A percentile compares a stretch with the other conserved stretches of the same genome.
Conservation (phyloP, 1,140 invertebrate genomes). For the Bombus superbus region DNA sequence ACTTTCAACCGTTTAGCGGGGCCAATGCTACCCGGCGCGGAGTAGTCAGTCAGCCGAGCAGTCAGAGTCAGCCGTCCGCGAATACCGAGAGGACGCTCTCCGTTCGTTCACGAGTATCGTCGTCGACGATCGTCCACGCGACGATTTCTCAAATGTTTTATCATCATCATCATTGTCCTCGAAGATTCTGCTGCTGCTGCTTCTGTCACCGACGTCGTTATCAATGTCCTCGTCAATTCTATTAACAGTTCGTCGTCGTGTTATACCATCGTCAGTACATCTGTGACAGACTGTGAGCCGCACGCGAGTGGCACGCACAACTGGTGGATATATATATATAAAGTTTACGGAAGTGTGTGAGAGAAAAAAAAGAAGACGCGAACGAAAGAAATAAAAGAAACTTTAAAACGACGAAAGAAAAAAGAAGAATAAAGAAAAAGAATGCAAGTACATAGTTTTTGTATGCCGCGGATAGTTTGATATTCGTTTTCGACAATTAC, state of each 20-base stretch:
- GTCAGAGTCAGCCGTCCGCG: conserved; percentile 59
- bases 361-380: conserved; percentile 11
- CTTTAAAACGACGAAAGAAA: conserved; percentile 21
- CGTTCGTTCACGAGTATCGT: conserved; percentile 27
- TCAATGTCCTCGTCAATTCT: conserved; percentile 9
- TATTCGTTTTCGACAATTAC: conserved; percentile 22
- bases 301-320: conserved; percentile 11
- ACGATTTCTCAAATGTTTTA: conserved; percentile 32
- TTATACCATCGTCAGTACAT: conserved; percentile 20
- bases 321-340: conserved; percentile 58
- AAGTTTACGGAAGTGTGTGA: conserved; percentile 56
- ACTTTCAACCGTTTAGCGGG: conserved; percentile 78
- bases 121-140: conserved; percentile 31
- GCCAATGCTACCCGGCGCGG: conserved; percentile 67
- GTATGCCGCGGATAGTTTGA: conserved; percentile 40
- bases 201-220: neutral
- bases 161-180: neutral
- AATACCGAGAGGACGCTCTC: conserved; percentile 53
- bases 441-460: conserved; percentile 2
- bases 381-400: conserved; percentile 1
- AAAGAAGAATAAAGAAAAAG: conserved; percentile 3
- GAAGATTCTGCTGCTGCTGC: neutral
- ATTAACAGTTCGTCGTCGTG: neutral
- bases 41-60: conserved; percentile 65
- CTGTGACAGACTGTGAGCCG: conserved; percentile 57